Evolutionary conservation across 2,113 vertebrate species (phyloP).

Genomic region (Myodes glareolus): DNA sequence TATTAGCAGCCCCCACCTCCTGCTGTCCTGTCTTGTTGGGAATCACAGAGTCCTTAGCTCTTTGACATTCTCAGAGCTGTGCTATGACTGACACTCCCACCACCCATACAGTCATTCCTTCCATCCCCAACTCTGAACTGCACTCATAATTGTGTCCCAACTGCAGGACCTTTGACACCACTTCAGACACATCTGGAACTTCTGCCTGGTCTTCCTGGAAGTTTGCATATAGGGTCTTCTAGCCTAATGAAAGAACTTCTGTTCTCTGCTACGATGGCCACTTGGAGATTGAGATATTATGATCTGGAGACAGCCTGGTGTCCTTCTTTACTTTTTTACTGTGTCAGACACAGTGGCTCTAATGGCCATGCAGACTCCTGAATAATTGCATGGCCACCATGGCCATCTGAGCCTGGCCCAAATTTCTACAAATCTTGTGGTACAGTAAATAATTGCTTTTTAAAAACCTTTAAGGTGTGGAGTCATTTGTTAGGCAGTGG

Average conservation of each 20-base stretch:
- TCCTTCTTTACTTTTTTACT: not conserved
- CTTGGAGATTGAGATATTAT: not conserved
- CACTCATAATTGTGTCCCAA: rapidly evolving
- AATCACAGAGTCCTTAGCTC: not conserved
- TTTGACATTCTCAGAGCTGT: not conserved
- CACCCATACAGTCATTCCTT: rapidly evolving
- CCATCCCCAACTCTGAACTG: rapidly evolving
- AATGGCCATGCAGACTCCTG: not conserved
- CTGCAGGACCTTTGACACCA: rapidly evolving
- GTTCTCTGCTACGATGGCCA: not conserved
- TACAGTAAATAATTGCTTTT: too few species aligned
- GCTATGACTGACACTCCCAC: not conserved
- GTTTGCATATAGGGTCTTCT: rapidly evolving
- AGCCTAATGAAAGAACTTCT: too few species aligned
- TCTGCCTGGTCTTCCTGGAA: not conserved
- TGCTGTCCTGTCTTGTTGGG: not conserved
- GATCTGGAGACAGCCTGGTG: not conserved
- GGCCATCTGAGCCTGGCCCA: rapidly evolving
- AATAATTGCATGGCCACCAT: rapidly evolving
- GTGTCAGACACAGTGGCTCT: not conserved
- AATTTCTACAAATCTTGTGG: not conserved
- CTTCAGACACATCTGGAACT: not conserved
- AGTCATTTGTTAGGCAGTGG: not conserved
- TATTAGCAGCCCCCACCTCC: not conserved
- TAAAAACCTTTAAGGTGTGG: not conserved